Base-by-base conservation (phyloP, 2,888 invertebrate species). In the Rhagonycha lutea region DNA sequence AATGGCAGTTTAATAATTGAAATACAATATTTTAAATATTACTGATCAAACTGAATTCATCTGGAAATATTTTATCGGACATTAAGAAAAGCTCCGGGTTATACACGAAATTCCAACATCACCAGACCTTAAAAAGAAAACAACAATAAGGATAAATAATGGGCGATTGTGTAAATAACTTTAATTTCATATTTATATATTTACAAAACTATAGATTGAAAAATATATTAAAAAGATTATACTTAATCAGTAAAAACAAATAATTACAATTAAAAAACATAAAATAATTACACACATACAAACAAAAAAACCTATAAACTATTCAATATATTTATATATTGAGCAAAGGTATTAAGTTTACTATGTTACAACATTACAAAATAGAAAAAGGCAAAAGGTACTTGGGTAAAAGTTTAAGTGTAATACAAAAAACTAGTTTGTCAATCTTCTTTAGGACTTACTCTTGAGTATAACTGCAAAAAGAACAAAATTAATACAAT, bases 11-110 rank as follows among this genome's bases (percentile, higher is more conserved):
- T 18, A 18, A 18, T 18, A 2, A 18, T 18, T 18, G 18, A 18
- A 18, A 18, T 18, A 18, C 1, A 18, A 18, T 18, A 18, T 18
- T 18, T 18, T 95, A 95, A 0, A 89, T 94, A 80, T 95, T 96
- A 9, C 28, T 28, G 28, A 7, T 28, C 8, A 2, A 9, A 28
- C 9, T 9, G 28, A 28, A 28, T 9, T 28, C 2, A 28, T 8
- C 2, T 9, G 8, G 28, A 28, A 8, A 8, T 28, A 28, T 28
- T 28, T 28, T 7, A 28, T 9, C 2, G 9, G 9, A 28, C 1
- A 28, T 28, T 9, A 28, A 28, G 7, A 28, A 28, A 28, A 28
- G 28, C 28, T 28, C 1, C 0, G 8, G 8, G 28, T 9, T 9
- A 28, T 9, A 28, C 7, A 28, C 28, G 28, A 28, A 28, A 28